Conservation (phyloP, 2,113 vertebrate genomes). For the Desmodus rotundus region DNA sequence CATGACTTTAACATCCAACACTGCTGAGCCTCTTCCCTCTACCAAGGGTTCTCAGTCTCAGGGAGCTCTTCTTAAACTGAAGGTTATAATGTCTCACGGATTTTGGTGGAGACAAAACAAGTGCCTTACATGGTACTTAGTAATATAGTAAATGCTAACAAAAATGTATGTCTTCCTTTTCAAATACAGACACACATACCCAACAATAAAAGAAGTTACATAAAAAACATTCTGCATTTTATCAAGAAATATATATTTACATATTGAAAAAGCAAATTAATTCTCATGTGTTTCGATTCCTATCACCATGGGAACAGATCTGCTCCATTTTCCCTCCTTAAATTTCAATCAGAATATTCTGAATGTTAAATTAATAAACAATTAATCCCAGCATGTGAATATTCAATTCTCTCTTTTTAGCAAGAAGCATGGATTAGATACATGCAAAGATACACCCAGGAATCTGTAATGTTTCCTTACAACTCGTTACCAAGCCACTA, state of each 20-base stretch:
- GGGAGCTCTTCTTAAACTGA: background rate
- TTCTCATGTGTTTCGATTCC: background rate
- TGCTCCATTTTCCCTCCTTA: background rate
- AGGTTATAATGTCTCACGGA: background rate
- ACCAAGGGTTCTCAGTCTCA: background rate
- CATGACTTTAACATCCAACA: background rate
- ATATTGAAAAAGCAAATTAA: background rate
- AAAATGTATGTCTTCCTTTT: background rate
- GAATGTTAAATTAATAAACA: background rate
- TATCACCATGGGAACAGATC: background rate
- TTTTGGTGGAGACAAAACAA: background rate
- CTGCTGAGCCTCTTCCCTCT: background rate
- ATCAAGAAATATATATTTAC: background rate
- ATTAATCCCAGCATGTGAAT: background rate
- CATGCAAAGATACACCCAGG: background rate
- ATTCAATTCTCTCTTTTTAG: background rate
- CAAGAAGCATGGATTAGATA: background rate
- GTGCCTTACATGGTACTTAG: background rate
- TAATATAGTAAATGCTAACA: background rate
- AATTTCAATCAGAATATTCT: constrained; percentile 13
- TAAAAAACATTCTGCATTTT: background rate
- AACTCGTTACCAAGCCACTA: background rate
- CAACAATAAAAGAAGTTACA: background rate
- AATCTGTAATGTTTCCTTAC: background rate
- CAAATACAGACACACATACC: background rate